Evolutionary conservation across 2,888 invertebrate species (phyloP).

Genomic region (Rhimphoctona megacephalus): DNA sequence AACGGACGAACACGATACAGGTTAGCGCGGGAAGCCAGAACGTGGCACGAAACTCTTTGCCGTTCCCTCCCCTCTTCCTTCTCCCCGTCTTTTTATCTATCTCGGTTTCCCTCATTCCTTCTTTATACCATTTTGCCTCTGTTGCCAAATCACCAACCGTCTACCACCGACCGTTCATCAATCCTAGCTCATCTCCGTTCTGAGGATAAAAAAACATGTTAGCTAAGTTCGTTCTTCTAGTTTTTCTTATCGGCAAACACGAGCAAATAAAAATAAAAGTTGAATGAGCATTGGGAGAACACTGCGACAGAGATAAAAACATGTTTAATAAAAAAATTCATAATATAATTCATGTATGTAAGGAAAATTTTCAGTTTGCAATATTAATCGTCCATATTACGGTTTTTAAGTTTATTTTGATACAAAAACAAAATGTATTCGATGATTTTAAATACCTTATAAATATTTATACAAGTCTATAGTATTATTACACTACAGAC

Average conservation of each 20-base stretch:
- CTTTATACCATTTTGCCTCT: constrained; percentile 48
- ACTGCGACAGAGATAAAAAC: neutral
- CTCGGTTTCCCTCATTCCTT: constrained; percentile 44
- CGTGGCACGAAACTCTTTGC: constrained; percentile 67
- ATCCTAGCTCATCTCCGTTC: constrained; percentile 3
- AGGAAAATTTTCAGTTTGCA: constrained; percentile 44
- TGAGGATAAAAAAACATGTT: constrained; percentile 50
- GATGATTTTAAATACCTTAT: neutral
- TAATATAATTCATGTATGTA: neutral
- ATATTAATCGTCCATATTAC: constrained; percentile 29
- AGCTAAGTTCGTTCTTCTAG: constrained; percentile 17
- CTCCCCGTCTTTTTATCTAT: constrained; percentile 24
- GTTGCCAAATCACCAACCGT: constrained; percentile 27
- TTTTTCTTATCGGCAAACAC: constrained; percentile 7
- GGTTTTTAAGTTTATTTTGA: neutral
- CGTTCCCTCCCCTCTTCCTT: constrained; percentile 43
- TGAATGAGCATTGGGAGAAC: constrained; percentile 19
- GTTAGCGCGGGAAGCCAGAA: constrained; percentile 54
- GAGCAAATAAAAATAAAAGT: constrained; percentile 23
- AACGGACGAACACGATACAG: constrained; percentile 68
- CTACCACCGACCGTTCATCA: constrained; percentile 9
- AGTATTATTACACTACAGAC: too few relatives aligned
- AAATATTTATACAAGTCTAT: too few relatives aligned
- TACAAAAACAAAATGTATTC: neutral
- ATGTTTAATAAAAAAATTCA: too few relatives aligned